Evolutionary conservation across 2,797 vertebrate genomes (phyloP), one percentile per base, ranked within the genome.

Genomic region (Ptychobarbus kaznakovi): DNA sequence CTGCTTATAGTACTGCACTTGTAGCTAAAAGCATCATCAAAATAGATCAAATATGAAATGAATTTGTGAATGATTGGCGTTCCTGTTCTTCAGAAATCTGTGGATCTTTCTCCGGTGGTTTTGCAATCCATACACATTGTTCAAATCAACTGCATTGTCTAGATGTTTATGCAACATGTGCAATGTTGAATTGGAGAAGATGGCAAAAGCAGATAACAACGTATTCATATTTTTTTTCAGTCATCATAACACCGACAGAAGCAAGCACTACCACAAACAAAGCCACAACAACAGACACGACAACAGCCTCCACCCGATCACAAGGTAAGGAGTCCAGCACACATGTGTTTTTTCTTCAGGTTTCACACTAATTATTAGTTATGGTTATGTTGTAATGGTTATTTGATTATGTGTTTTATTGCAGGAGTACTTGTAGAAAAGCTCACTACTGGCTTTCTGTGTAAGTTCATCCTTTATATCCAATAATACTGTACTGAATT

Each of bases 391-490:
- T 42, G 42, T 84, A 89, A 88, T 86, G 25, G 40, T 46, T 75
- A 6, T 9, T 51, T 12, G 13, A 5, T 15, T 56, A 8, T 18
- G 53, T 16, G 61, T 88, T 86, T 87, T 22, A 68, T 87, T 88
- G n/a, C 88, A 94, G 92, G 1, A 12, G 16, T 3, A 0, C 0
- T 8, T 2, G 1, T 9, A 0, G 0, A 1, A 9, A 6, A 40
- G 22, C 9, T 0, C 7, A 4, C 0, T 70, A 32, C 2, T 80
- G 2, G 0, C 42, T 16, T 0, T 28, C 12, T 0, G 3, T 3
- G 87, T 95, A 78, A 94, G 93, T 92, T 61, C 66, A 56, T n/a
- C 13, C 32, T 61, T 74, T 58, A 22, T 56, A 16, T 61, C 1
- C 42, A 70, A 20, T 72, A 28, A 32, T 86, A 70, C 20, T 61